phyloP scores from a whole-genome alignment of 2,113 vertebrate species.

The Platycercus adscitus region DNA sequence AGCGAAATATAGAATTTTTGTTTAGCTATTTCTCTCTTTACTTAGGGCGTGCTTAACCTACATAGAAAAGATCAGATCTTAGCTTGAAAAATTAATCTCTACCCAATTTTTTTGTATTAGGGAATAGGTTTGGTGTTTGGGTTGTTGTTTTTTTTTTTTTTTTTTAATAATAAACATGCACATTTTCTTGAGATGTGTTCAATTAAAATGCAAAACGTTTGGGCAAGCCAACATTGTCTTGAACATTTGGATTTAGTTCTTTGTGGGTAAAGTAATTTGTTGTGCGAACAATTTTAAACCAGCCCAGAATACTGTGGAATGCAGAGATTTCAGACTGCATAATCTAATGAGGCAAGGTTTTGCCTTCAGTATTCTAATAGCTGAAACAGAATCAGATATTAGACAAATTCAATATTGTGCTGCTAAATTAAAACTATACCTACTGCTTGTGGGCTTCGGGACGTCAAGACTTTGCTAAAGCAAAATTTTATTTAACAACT shows the following conservation, averaged over 20 bases:
- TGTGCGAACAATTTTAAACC: conserved; percentile 61
- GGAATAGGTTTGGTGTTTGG: background rate
- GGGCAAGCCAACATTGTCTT: conserved; percentile 49
- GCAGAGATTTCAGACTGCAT: conserved; percentile 67
- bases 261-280: conserved; percentile 67
- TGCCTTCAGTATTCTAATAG: conserved; percentile 59
- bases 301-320: conserved; percentile 49
- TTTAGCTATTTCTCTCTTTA: conserved; percentile 30
- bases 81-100: conserved; percentile 9
- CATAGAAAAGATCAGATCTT: conserved; percentile 22
- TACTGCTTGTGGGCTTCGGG: conserved; percentile 37
- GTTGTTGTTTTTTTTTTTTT: background rate
- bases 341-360: conserved; percentile 58
- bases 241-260: conserved; percentile 57
- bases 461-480: conserved; percentile 18
- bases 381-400: conserved; percentile 63
- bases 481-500: conserved; percentile 47
- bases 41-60: conserved; percentile 36
- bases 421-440: conserved; percentile 59
- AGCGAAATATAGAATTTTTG: conserved; percentile 60
- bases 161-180: background rate
- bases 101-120: conserved; percentile 32
- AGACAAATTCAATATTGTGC: conserved; percentile 60
- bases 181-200: conserved; percentile 42
- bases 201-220: conserved; percentile 60